Conservation (phyloP, 2,113 vertebrate species). For the Albula goreensis region DNA sequence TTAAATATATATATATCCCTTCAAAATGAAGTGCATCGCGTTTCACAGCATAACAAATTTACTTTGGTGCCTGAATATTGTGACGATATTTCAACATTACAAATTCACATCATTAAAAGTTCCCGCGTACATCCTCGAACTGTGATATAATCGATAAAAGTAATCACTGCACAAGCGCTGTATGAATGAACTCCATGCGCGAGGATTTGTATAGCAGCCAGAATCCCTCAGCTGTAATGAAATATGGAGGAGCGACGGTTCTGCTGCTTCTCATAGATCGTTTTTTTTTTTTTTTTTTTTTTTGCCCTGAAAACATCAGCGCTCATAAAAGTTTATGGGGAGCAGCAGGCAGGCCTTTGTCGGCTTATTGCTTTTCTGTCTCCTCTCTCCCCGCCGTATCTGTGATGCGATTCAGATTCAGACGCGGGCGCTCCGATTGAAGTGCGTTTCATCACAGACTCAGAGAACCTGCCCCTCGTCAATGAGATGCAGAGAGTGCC, state of each 20-base stretch:
- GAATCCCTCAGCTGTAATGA: background rate
- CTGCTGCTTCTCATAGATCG: background rate
- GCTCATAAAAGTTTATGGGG: background rate
- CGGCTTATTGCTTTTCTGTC: background rate
- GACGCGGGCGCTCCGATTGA: background rate
- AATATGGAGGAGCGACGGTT: background rate
- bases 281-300: background rate
- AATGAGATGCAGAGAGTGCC: background rate
- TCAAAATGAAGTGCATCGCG: too few relatives aligned
- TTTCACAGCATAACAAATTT: too few relatives aligned
- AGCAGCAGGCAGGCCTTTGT: conserved; percentile 2
- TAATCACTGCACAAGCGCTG: too few relatives aligned
- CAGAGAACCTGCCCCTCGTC: background rate
- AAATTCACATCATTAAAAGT: too few relatives aligned
- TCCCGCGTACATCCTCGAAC: too few relatives aligned
- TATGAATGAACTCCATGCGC: background rate
- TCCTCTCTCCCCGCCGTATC: too few relatives aligned
- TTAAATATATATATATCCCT: too few relatives aligned
- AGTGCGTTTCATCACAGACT: background rate
- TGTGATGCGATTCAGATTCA: background rate
- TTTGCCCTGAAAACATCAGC: background rate
- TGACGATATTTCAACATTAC: too few relatives aligned
- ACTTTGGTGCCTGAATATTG: too few relatives aligned
- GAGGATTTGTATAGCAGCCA: background rate
- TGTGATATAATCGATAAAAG: too few relatives aligned